Evolutionary conservation across 2,888 invertebrate species (phyloP).

Genomic region (Eurytoma adleriae): DNA sequence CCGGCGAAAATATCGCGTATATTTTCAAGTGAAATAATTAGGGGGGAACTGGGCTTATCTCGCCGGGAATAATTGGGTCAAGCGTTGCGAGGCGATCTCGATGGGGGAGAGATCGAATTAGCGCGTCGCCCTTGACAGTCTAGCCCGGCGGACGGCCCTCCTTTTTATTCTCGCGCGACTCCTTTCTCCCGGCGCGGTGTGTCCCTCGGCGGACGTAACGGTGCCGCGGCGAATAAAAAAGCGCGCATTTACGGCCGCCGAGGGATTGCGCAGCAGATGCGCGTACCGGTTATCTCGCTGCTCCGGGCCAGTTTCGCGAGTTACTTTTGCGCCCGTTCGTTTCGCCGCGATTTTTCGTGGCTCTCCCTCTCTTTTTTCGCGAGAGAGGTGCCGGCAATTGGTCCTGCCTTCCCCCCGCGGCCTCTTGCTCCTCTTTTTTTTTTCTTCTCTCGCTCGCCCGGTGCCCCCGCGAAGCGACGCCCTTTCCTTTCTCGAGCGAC

Average conservation of each 20-base stretch:
- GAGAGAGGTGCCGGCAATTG: not conserved
- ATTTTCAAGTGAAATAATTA: too few species aligned
- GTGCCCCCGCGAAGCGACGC: not conserved
- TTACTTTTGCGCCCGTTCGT: constrained; percentile 59
- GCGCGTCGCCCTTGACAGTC: too few species aligned
- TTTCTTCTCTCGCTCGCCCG: constrained; percentile 10
- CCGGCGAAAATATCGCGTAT: too few species aligned
- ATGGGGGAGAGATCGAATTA: too few species aligned
- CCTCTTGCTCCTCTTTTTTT: not conserved
- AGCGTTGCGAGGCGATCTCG: too few species aligned
- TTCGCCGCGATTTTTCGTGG: constrained; percentile 8
- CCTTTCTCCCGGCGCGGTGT: not conserved
- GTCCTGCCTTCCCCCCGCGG: not conserved
- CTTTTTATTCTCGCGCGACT: too few species aligned
- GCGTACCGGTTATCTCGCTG: constrained; percentile 67
- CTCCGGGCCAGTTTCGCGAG: constrained; percentile 59
- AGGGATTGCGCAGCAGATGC: constrained; percentile 61
- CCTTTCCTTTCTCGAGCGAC: constrained; percentile 48
- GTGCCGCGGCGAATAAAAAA: constrained; percentile 66
- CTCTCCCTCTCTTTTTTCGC: constrained; percentile 31
- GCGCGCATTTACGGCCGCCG: constrained; percentile 66
- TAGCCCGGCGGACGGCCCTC: too few species aligned
- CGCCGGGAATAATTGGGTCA: too few species aligned
- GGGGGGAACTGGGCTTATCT: too few species aligned
- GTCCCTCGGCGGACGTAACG: constrained; percentile 56